Evolutionary conservation across 2,797 vertebrate genomes (phyloP).

Genomic region (Bradypodion ventrale): DNA sequence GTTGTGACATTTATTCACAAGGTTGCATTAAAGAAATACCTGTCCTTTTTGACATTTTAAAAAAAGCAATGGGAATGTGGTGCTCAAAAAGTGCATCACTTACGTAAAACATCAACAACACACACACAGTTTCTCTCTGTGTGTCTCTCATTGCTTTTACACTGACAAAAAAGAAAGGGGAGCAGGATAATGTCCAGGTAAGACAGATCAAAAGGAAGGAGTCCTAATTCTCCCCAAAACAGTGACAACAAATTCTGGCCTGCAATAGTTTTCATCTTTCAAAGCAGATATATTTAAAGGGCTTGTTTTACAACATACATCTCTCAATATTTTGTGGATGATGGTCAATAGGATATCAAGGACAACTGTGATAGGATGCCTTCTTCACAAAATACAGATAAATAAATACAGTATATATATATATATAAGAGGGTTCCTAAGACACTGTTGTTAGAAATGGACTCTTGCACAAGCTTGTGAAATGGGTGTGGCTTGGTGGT

Average conservation of each 20-base stretch:
- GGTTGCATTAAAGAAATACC: background rate
- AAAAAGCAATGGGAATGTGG: background rate
- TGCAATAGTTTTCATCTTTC: background rate
- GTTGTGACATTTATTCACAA: background rate
- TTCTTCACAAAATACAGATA: background rate
- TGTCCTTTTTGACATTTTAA: background rate
- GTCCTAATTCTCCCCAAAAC: background rate
- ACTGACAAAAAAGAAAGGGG: background rate
- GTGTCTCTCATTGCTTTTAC: too few species aligned
- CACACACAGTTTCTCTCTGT: background rate
- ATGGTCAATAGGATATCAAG: background rate
- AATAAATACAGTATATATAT: too few species aligned
- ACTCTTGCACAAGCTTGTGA: background rate
- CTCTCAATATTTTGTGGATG: background rate
- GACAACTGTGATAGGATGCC: background rate
- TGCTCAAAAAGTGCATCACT: background rate
- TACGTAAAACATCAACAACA: background rate
- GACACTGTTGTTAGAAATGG: constrained; percentile 10
- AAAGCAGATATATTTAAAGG: background rate
- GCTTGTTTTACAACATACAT: background rate
- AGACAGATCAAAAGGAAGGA: background rate
- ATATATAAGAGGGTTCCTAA: constrained; percentile 30
- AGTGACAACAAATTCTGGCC: background rate
- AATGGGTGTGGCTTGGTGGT: background rate
- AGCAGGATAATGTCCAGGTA: background rate